Base-by-base conservation (phyloP, 1,140 invertebrate species). In the Solen grandis region DNA sequence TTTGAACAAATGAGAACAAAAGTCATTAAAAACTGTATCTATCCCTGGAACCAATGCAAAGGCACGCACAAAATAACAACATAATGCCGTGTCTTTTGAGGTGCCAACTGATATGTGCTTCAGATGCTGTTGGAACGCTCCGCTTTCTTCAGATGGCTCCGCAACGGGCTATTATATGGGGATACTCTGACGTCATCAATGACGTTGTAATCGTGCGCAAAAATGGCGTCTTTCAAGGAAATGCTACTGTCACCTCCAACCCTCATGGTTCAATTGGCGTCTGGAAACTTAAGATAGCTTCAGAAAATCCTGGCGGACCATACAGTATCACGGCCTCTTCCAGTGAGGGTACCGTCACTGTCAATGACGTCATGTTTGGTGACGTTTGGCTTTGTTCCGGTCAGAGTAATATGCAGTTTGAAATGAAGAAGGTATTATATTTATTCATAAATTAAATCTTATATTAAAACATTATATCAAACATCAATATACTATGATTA, bases 321-420 rank as follows among this genome's bases (percentile, higher is more conserved):
- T 82, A 78, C 63, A 69, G 27, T 13, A 79, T 89, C 22, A 82
- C 57, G 0, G 84, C 77, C n/a, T 38, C 38, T 13, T 84, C 86
- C 0, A 80, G 57, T 25, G 63, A 84, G 16, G 81, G 77, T 2
- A 70, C 57, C n/a, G 72, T 90, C 25, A 72, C 41, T 2, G 54
- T 91, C 10, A 65, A 59, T 16, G 84, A 89, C 78, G 90, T 91
- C 16, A 59, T 89, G 35, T 91, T 91, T 86, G 90, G 90, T 5
- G 90, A 91, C 81, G 89, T 91, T 1, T 91, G 89, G 89, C 35
- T 91, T 0, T 91, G 90, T 73, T 88, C 86, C 10, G 90, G 90
- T 31, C 90, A 91, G 59, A 90, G 88, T 50, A 91, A 91, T 62
- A 91, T 91, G 90, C 76, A 87, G 72, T 88, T 89, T 57, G 85